Evolutionary conservation across 1,140 invertebrate genomes (phyloP).

Genomic region (Listronotus oregonensis): DNA sequence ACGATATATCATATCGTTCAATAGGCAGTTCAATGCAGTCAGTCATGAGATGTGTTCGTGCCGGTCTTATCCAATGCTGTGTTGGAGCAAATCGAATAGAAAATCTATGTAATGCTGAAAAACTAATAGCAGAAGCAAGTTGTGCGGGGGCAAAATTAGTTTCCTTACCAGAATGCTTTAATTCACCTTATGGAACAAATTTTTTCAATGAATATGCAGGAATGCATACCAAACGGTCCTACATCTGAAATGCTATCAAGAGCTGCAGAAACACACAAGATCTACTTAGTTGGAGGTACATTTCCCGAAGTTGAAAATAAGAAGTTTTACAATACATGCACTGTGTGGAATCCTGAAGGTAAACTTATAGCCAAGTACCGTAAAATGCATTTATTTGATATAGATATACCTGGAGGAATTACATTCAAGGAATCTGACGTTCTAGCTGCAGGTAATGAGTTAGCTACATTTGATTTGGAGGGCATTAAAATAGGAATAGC

Average conservation of each 20-base stretch:
- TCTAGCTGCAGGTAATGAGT: constrained; percentile 73
- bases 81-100: constrained; percentile 75
- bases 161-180: constrained; percentile 91
- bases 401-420: constrained; percentile 90
- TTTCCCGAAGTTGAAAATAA: constrained; percentile 77
- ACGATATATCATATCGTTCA: background rate
- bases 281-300: constrained; percentile 88
- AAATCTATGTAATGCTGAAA: constrained; percentile 75
- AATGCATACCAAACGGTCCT: constrained; percentile 74
- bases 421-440: constrained; percentile 92
- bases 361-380: constrained; percentile 74
- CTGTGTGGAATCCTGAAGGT: constrained; percentile 83
- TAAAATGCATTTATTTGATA: constrained; percentile 95
- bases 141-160: constrained; percentile 76
- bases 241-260: constrained; percentile 73
- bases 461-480: constrained; percentile 76
- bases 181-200: constrained; percentile 91
- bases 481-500: constrained; percentile 91
- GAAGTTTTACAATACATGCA: constrained; percentile 88
- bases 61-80: constrained; percentile 77
- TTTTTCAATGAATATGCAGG: constrained; percentile 89
- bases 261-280: constrained; percentile 75
- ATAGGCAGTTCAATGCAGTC: constrained; percentile 19
- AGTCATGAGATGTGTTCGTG: constrained; percentile 32
- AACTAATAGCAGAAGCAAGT: constrained; percentile 76